Conservation (phyloP, 2,113 vertebrate genomes). For the Anguilla rostrata region DNA sequence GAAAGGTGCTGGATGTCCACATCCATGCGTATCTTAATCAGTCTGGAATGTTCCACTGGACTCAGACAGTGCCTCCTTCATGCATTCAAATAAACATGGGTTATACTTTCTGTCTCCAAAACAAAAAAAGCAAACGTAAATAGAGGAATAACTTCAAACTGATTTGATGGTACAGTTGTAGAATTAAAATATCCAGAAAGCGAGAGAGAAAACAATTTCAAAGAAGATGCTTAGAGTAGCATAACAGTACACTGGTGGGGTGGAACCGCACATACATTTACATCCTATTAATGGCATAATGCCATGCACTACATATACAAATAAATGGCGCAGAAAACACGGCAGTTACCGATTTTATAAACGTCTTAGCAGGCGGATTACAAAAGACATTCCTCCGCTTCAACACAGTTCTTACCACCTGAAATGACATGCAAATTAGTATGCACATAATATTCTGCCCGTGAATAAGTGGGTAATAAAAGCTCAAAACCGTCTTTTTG, state of each 20-base stretch:
- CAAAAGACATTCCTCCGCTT: slow-evolving; percentile 38
- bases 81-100: neutral
- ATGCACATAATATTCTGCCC: slow-evolving; percentile 66
- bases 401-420: slow-evolving; percentile 29
- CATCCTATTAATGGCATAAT: slow-evolving; percentile 16
- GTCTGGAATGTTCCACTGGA: neutral
- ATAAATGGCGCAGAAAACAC: slow-evolving; percentile 26
- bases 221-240: slow-evolving; percentile 23
- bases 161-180: neutral
- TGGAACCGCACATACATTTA: slow-evolving; percentile 16
- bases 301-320: slow-evolving; percentile 17
- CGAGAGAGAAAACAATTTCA: slow-evolving; percentile 10
- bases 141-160: neutral
- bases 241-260: slow-evolving; percentile 11
- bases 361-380: slow-evolving; percentile 43
- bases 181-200: slow-evolving; percentile 15
- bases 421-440: slow-evolving; percentile 66
- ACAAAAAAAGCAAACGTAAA: slow-evolving; percentile 10
- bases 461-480: slow-evolving; percentile 63
- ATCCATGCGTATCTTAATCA: neutral
- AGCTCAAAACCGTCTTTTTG: slow-evolving; percentile 57
- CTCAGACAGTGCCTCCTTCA: neutral
- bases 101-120: neutral
- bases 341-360: slow-evolving; percentile 30
- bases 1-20: neutral